phyloP scores from a whole-genome alignment of 2,797 vertebrate species.

The Thalassophryne amazonica region DNA sequence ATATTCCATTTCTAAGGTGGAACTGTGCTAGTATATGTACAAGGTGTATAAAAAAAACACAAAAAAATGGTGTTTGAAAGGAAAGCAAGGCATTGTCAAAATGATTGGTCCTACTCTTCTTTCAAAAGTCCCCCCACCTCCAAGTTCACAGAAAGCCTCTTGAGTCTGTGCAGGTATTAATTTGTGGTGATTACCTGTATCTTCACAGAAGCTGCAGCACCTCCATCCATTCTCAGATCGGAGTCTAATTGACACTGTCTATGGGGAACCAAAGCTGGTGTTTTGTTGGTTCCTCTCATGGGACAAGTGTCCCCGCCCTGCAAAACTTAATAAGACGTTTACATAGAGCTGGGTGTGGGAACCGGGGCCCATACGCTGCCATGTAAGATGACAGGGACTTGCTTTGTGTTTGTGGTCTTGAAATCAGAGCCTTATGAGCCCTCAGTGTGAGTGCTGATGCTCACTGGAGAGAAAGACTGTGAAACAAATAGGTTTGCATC shows the following conservation, averaged over 20 bases:
- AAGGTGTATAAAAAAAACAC: too few species aligned
- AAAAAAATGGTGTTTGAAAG: too few species aligned
- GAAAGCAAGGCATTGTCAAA: too few species aligned
- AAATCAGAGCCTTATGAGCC: constrained; percentile 31
- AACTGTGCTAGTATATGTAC: too few species aligned
- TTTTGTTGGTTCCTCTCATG: constrained; percentile 47
- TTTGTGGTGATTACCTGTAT: constrained; percentile 53
- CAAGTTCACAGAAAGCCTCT: constrained; percentile 26
- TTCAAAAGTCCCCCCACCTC: constrained; percentile 12
- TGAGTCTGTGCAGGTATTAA: constrained; percentile 47
- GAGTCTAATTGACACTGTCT: constrained; percentile 60
- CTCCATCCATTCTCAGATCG: constrained; percentile 32
- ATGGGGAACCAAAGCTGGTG: background rate
- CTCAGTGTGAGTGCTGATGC: too few species aligned
- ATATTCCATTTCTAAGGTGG: too few species aligned
- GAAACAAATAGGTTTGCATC: too few species aligned
- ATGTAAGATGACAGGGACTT: constrained; percentile 61
- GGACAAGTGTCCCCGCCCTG: constrained; percentile 27
- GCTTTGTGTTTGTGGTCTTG: constrained; percentile 38
- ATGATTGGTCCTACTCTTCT: background rate
- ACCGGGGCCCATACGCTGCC: constrained; percentile 42
- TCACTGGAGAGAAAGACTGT: too few species aligned
- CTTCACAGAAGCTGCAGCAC: constrained; percentile 44
- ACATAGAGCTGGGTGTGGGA: constrained; percentile 63
- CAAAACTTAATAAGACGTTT: constrained; percentile 61